Base-by-base conservation (phyloP, 1,140 invertebrate species). In the Oedothorax gibbosus region DNA sequence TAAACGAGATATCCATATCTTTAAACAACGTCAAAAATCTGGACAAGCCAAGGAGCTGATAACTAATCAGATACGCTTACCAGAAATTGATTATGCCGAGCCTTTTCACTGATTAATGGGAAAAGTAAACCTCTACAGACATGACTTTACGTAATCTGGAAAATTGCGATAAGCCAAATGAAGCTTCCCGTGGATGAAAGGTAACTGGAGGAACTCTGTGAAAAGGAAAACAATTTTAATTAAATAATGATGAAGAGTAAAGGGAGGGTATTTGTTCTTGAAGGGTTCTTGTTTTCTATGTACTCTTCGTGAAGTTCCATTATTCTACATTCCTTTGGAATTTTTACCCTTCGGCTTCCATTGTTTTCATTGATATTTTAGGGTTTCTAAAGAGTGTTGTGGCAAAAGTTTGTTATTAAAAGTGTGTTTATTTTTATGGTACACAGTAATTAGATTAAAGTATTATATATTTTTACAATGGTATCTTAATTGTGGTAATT, bases 101-200 rank as follows among this genome's bases (percentile, higher is more conserved):
- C 49, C 7, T 20, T 72, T 51, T 50, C 18, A 12, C 77, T 79
- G 77, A 79, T 79, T 79, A 79, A 79, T 79, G 62, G 64, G n/a
- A 51, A 79, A 53, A 14, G 49, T 77, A 77, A 77, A 77, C 35
- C 72, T 62, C 75, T 20, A 79, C 20, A 49, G 49, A 68, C 62
- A 68, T 62, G 77, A 79, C 64, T 79, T 79, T 50, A 35, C 62
- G 77, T 79, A 79, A 79, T 79, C 77, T 79, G 77, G 77, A 79
- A 79, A 79, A 79, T 79, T 79, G 77, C 77, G 77, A 79, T 79
- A 79, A 79, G 77, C 64, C 77, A 79, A 79, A 79, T 79, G 77
- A 79, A 79, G 62, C 64, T 79, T 56, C 68, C 68, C 77, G 51
- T 35, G 77, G 77, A 79, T 79, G 68, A 79, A 66, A 79, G 62